Conservation (phyloP, 2,888 invertebrate genomes). For the Blomia tropicalis region DNA sequence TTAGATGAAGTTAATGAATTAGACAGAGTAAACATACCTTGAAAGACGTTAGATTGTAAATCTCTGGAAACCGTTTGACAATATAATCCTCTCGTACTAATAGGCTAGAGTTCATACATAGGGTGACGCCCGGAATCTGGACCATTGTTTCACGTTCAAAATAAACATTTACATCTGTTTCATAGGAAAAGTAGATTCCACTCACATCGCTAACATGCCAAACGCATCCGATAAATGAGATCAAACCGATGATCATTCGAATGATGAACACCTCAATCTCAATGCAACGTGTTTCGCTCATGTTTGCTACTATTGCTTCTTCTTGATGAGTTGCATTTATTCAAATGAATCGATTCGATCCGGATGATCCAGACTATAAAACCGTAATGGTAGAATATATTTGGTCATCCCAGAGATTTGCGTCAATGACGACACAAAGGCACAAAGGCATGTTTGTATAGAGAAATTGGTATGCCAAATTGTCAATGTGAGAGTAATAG, state of each 20-base stretch:
- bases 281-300: background rate
- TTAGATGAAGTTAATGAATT: background rate
- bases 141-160: constrained; percentile 16
- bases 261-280: background rate
- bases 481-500: too few species aligned
- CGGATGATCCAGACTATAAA: too few species aligned
- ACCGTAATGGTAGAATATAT: too few species aligned
- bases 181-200: constrained; percentile 16
- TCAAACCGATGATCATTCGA: background rate
- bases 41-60: background rate
- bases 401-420: too few species aligned
- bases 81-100: background rate
- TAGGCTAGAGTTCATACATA: constrained; percentile 13
- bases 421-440: too few species aligned
- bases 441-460: too few species aligned
- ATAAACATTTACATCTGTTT: constrained; percentile 16
- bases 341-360: too few species aligned
- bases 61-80: background rate
- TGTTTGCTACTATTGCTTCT: too few species aligned
- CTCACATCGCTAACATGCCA: constrained; percentile 19
- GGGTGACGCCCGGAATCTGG: constrained; percentile 15
- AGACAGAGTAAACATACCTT: background rate
- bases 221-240: constrained; percentile 16
- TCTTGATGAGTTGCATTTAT: too few species aligned
- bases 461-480: too few species aligned